Evolutionary conservation across 2,888 invertebrate species (phyloP), one percentile per base, ranked within the genome.

Genomic region (Phytoseiulus persimilis): DNA sequence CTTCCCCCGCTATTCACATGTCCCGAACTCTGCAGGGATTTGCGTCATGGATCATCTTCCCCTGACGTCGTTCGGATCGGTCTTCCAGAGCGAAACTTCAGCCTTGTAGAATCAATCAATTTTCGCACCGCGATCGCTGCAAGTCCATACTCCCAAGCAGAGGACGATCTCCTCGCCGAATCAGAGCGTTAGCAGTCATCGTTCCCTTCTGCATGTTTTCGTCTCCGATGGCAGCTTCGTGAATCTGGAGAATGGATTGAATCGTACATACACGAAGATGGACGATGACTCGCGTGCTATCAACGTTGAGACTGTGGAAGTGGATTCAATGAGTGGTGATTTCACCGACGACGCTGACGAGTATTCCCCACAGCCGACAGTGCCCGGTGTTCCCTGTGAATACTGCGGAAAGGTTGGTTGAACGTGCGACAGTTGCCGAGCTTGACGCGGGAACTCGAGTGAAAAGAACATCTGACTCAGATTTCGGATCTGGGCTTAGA

Each of bases 401-500:
- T 87, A 39, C 39, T 87, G 87, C 31, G 87, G 33, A 33, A 87
- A 87, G 87, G 87, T 87, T 87, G 3, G 45, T 87, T 87, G 32
- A 32, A 87, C 33, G 28, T 87, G 33, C 87, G 87, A 87, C 87
- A 45, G 87, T 87, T 11, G 31, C 87, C 87, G 45, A n/a, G 28
- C 0, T 87, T 14, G 32, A 65, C 23, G 65, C 65, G 65, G 65
- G 65, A 65, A 65, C 18, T 18, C 65, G 65, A 28, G 18, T 65
- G 23, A 11, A 65, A 14, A 46, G 9, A n/a, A n/a, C n/a, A n/a
- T n/a, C n/a, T n/a, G n/a, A n/a, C n/a, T n/a, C n/a, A n/a, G n/a
- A n/a, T n/a, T n/a, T n/a, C n/a, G n/a, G n/a, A n/a, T n/a, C n/a
- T n/a, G n/a, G n/a, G n/a, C n/a, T n/a, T n/a, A n/a, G n/a, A n/a